Base-by-base conservation (phyloP, 1,140 invertebrate genomes). In the Diabrotica virgifera region DNA sequence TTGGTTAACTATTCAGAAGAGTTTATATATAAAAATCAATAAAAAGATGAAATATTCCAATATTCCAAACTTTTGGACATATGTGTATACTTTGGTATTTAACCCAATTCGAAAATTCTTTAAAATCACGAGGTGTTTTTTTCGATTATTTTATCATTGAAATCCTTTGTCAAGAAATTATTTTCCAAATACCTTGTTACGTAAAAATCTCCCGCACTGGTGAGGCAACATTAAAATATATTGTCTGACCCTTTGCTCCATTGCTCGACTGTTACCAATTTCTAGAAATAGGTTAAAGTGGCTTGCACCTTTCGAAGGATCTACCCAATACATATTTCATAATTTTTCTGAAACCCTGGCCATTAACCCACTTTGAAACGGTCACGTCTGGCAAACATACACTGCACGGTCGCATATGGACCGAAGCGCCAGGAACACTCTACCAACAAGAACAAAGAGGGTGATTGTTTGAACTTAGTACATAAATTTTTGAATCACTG, bases 371-470 rank as follows among this genome's bases (percentile, higher is more conserved):
- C 13, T 59, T 59, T 13, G 0, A n/a, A 57, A 13, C 58, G 58
- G 38, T 59, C 58, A 59, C 58, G 58, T 59, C 58, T 59, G 58
- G 58, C 13, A 59, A 59, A 59, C 40, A 46, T 46, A 46, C 40
- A 46, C 40, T 46, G 4, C 24, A 24, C 24, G 24, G 24, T 46
- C 40, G 40, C 40, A 46, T 46, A 46, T 46, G 40, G 40, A n/a
- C n/a, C 40, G 40, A 46, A 46, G n/a, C 40, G 40, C 40, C 40
- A n/a, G 40, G n/a, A 46, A 46, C 40, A 46, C 40, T 46, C 40
- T n/a, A 46, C 40, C 40, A 46, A 46, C n/a, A 46, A n/a, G n/a
- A 46, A 46, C 40, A 46, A 46, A 46, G n/a, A 46, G 8, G n/a
- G 40, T 8, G 40, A 46, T 24, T 24, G 24, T 24, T 24, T 24